Evolutionary conservation across 2,113 vertebrate genomes (phyloP), one percentile per base, ranked within the genome.

Genomic region (Hippocampus guttulatus): DNA sequence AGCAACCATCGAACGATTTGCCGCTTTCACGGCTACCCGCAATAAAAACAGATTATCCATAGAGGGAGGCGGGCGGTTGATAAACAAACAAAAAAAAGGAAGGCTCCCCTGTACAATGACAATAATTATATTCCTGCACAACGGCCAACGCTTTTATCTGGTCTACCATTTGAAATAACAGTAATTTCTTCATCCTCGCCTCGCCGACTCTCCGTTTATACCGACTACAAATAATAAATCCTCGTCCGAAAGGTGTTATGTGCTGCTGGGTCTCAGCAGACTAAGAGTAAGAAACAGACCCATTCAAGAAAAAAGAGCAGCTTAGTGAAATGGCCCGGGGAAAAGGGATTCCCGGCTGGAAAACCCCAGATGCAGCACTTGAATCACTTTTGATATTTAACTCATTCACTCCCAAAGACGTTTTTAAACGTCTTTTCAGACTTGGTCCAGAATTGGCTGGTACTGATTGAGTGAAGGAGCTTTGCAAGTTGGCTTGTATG

Each of bases 141-240:
- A 49, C 11, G 64, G 43, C 3, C n/a, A 49, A 47, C 15, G 9
- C 8, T 65, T 15, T 43, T 15, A 23, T 65, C 14, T 25, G 41
- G n/a, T 5, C 23, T 43, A 15, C 43, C 1, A 23, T 68, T 40
- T 15, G 21, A 41, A 64, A 25, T 14, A 12, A 43, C 1, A 30
- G 16, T 40, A 4, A 27, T 23, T 63, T 41, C 2, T 60, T 55
- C 41, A 23, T 21, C 30, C 23, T 23, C 25, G 27, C 11, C 45
- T 55, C 20, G 47, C 40, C 27, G 49, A 21, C 16, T 21, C 18
- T 51, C 49, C 5, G 20, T 51, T 51, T 3, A 63, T 23, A 40
- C 51, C 20, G 30, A 9, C 33, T 2, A 33, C 58, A 61, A 23
- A 52, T 54, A 67, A 70, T 43, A 69, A 64, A 68, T 64, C 40